Percentiles rank a stretch among this genome's conserved stretches.
Evolutionary conservation across 2,113 vertebrate genomes (phyloP).

Genomic region (Dicerorhinus sumatrensis): DNA sequence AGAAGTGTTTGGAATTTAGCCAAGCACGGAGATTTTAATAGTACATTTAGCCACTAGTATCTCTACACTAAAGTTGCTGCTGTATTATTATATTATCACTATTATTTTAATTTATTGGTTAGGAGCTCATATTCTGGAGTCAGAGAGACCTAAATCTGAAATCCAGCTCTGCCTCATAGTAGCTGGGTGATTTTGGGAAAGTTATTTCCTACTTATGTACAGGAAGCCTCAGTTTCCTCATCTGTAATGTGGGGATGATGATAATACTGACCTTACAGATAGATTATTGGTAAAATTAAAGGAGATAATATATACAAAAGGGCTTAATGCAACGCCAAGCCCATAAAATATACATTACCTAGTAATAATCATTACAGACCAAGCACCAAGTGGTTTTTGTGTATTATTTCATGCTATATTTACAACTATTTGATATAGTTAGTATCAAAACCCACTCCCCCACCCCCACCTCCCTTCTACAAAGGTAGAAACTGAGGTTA

Average conservation of each 20-base stretch:
- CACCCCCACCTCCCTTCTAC: too few species aligned
- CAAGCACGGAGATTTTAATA: not conserved
- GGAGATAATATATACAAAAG: not conserved
- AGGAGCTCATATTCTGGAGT: not conserved
- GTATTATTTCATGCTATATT: not conserved
- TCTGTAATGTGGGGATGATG: not conserved
- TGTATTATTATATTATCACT: not conserved
- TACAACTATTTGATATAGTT: not conserved
- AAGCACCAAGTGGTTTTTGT: not conserved
- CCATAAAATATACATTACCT: not conserved
- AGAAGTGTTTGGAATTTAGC: not conserved
- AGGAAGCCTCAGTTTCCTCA: not conserved
- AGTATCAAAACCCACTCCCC: not conserved
- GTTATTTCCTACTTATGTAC: not conserved
- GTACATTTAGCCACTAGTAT: not conserved
- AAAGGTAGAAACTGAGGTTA: not conserved
- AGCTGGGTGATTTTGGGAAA: not conserved
- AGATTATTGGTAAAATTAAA: not conserved
- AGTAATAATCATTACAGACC: not conserved
- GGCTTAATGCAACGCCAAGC: not conserved
- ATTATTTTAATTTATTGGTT: constrained; percentile 24
- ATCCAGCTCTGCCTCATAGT: not conserved
- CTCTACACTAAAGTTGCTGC: not conserved
- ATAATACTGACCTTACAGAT: not conserved
- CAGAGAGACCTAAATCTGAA: not conserved